Base-by-base conservation (phyloP, 1,140 invertebrate species). In the Bombus affinis region DNA sequence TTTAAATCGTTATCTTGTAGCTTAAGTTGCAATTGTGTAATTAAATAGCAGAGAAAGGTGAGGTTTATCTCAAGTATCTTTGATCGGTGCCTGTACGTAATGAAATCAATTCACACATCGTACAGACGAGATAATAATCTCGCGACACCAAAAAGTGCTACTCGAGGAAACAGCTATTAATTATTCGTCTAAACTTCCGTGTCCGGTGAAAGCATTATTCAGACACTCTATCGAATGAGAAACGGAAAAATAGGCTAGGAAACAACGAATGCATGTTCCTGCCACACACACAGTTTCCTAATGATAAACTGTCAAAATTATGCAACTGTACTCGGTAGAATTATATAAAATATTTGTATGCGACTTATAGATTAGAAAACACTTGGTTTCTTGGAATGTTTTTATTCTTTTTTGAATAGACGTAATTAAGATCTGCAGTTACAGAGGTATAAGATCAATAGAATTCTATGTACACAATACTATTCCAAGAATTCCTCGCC, bases 161-260 rank as follows among this genome's bases (percentile, higher is more conserved):
- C 25, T 42, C 28, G 18, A 68, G 35, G 32, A 42, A 44, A 22
- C 8, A 3, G 3, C 8, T 42, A 32, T 68, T 76, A 77, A 77
- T 77, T 47, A 18, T 25, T 44, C 15, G 5, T 6, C 28, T n/a
- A 70, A 37, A 35, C 44, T 83, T 83, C 82, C 82, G 65, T 57
- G 65, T 78, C 44, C 47, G 82, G 65, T 78, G 82, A 78, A 83
- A 83, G 74, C 44, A 35, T 59, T 83, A 68, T 42, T 77, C 28
- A 15, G 10, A 25, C 44, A 68, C 35, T 53, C 22, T 35, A 28
- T 73, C 13, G 12, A 73, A 72, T 18, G 18, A 62, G 32, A 66
- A 47, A 57, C 6, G 6, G 6, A 35, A 15, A 37, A 44, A 10
- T 8, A 9, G 22, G 39, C n/a, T 13, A 28, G 15, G 15, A 62